Evolutionary conservation across 2,888 invertebrate species (phyloP), one percentile per base, ranked within the genome.

Genomic region (Pammene fasciana): DNA sequence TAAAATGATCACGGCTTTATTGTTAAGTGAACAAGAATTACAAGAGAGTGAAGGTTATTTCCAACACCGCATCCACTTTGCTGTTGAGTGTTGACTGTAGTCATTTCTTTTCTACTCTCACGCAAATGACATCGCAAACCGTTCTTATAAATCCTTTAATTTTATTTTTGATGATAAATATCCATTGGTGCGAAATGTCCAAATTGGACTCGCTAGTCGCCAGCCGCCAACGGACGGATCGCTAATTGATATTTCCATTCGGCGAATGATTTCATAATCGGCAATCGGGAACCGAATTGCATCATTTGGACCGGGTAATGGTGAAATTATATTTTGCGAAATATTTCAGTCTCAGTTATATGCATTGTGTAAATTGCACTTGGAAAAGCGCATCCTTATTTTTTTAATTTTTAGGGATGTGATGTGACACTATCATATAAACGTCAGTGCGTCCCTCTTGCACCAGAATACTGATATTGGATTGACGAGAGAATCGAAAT

Each of bases 221-320:
- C 26, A 41, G n/a, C n/a, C n/a, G n/a, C n/a, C n/a, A n/a, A n/a
- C n/a, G n/a, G n/a, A 10, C 10, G 26, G 18, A 18, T 50, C 50
- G 50, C 62, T 62, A 62, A 62, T 62, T 62, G 52, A 61, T 61
- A 61, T 62, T 62, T 62, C 62, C 62, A 62, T 62, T 62, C 50
- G 41, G 50, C 62, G 50, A 41, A 52, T 62, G 52, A 62, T 52
- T 62, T 62, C 62, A 62, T 62, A 52, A 62, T 61, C 61, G 61
- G 16, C 38, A 18, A 61, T 61, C 16, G 18, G 34, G 61, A 11
- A 50, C 61, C 38, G 38, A 38, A 38, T 16, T 16, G 48, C 16
- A 48, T 61, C 61, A 41, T 62, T 62, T 7, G 9, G 41, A 50
- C 60, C 62, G 38, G 38, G 38, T 62, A 62, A 62, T 52, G 50